Percentiles rank a stretch among this genome's conserved stretches.
Evolutionary conservation across 2,797 vertebrate species (phyloP).

Genomic region (Danio aesculapii): DNA sequence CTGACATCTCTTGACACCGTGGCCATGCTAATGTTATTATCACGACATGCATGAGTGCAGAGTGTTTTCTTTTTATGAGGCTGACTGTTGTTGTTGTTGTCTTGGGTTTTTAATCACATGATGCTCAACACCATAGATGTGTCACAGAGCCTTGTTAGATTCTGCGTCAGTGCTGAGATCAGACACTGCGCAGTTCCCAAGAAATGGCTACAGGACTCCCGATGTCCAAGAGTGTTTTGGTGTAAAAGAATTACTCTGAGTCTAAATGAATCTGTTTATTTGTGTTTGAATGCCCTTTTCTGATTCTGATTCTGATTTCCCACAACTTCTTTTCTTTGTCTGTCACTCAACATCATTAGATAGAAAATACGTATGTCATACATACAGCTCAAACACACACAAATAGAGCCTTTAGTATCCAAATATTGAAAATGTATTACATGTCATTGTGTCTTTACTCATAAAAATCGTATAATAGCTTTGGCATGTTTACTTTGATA

Average conservation of each 20-base stretch:
- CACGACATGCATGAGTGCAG: background rate
- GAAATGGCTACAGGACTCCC: background rate
- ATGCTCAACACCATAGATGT: background rate
- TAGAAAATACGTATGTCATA: no score
- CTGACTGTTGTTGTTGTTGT: slow-evolving; percentile 20
- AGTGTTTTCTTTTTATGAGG: background rate
- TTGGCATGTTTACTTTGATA: no score
- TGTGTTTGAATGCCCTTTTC: background rate
- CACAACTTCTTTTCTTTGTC: no score
- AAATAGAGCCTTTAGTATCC: no score
- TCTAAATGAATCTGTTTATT: background rate
- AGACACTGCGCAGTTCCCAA: background rate
- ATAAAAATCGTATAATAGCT: no score
- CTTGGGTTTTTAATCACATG: slow-evolving; percentile 7
- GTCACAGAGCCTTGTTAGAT: slow-evolving; percentile 1
- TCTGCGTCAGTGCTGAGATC: background rate
- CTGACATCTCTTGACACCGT: slow-evolving; percentile 34
- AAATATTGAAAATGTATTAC: no score
- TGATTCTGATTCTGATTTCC: background rate
- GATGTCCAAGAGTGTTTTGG: no score
- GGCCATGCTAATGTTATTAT: background rate
- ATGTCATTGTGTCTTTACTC: no score
- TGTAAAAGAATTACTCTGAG: background rate
- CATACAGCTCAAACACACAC: no score
- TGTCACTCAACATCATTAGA: no score